Evolutionary conservation across 2,113 vertebrate species (phyloP).

Genomic region (Uria lomvia): DNA sequence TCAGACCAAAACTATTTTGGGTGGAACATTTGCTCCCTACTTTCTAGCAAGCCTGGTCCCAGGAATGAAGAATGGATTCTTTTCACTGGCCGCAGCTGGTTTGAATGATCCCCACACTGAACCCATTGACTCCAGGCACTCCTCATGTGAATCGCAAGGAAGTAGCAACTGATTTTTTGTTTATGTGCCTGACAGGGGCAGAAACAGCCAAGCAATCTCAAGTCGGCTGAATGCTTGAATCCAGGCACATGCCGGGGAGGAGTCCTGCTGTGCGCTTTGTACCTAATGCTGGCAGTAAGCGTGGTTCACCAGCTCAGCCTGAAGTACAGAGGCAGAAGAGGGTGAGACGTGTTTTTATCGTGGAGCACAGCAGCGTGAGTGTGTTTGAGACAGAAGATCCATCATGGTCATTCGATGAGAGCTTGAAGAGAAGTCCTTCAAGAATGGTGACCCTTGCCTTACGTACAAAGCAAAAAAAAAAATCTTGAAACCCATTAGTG

Average conservation of each 20-base stretch:
- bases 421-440: background rate
- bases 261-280: background rate
- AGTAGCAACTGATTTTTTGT: background rate
- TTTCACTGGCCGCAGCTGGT: conserved; percentile 43
- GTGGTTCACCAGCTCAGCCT: background rate
- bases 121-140: conserved; percentile 35
- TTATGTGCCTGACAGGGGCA: background rate
- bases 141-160: background rate
- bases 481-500: background rate
- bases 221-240: background rate
- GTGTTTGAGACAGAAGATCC: background rate
- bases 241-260: background rate
- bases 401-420: rapidly evolving
- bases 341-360: background rate
- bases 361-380: background rate
- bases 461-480: background rate
- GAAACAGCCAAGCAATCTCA: background rate
- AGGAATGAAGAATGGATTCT: conserved; percentile 45
- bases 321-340: background rate
- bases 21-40: conserved; percentile 51
- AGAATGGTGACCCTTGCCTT: background rate
- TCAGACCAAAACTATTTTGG: conserved; percentile 50
- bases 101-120: conserved; percentile 56
- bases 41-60: conserved; percentile 35
- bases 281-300: background rate